Percentiles rank a stretch among this genome's conserved stretches.
phyloP scores from a whole-genome alignment of 2,888 invertebrate species.

The Tetheella fluctuosa region DNA sequence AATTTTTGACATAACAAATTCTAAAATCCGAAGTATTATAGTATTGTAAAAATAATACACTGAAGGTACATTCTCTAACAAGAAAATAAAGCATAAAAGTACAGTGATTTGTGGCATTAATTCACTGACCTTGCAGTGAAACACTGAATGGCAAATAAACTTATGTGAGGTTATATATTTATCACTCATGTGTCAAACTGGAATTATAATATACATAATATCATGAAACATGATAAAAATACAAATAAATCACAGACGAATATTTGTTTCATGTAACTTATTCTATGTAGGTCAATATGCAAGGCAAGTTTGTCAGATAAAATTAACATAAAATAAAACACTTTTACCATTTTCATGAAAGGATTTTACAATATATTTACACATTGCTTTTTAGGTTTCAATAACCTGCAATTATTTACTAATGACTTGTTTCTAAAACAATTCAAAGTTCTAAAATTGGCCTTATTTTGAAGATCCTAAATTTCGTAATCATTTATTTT shows the following conservation, averaged over 20 bases:
- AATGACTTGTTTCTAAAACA: not conserved
- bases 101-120: conserved; percentile 14
- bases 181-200: conserved; percentile 23
- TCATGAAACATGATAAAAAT: not conserved
- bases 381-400: not conserved
- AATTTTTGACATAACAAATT: not conserved
- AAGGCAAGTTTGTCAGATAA: not conserved
- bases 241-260: not conserved
- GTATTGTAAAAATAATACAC: too few species aligned
- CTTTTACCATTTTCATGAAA: not conserved
- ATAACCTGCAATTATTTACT: not conserved
- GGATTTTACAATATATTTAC: not conserved
- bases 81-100: not conserved
- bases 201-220: not conserved
- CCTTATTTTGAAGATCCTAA: not conserved
- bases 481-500: not conserved
- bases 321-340: not conserved
- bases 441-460: not conserved
- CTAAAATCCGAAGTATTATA: too few species aligned
- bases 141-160: conserved; percentile 7
- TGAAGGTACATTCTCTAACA: not conserved
- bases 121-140: conserved; percentile 15
- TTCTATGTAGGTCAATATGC: conserved; percentile 2
- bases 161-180: conserved; percentile 47
- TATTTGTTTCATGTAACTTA: not conserved